A percentile compares a stretch with the other conserved stretches of the same genome.
Conservation (phyloP, 1,140 invertebrate species). For the Drosophila teissieri region DNA sequence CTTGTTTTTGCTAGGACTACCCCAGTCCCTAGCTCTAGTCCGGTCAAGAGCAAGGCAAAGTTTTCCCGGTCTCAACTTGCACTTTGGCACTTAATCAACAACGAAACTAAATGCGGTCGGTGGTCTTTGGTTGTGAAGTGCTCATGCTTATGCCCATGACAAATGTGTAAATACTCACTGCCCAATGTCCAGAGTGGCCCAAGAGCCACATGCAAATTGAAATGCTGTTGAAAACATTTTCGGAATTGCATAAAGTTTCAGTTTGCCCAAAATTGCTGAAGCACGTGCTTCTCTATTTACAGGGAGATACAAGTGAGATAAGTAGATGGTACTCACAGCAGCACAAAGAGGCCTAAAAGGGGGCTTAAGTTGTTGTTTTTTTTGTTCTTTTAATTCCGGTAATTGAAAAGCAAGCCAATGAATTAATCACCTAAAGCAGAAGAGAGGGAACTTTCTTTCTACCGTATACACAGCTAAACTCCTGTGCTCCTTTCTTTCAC, state of each 20-base stretch:
- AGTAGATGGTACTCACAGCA: background rate
- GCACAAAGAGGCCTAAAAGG: background rate
- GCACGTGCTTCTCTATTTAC: constrained; percentile 36
- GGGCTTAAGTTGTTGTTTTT: background rate
- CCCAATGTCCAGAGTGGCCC: constrained; percentile 22
- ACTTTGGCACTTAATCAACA: constrained; percentile 62
- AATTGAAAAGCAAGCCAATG: too few species aligned
- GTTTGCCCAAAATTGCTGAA: constrained; percentile 42
- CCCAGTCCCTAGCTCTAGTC: constrained; percentile 12
- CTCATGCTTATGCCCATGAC: constrained; percentile 37
- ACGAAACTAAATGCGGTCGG: constrained; percentile 67
- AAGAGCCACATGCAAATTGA: constrained; percentile 56
- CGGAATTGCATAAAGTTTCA: constrained; percentile 57
- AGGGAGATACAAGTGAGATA: background rate
- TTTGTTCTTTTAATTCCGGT: too few species aligned
- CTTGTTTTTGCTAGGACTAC: constrained; percentile 28
- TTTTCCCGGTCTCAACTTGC: constrained; percentile 50
- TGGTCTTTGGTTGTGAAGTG: constrained; percentile 26
- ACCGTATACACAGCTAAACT: background rate
- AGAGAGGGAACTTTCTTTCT: background rate
- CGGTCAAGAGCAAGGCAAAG: constrained; percentile 42
- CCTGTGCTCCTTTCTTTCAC: background rate
- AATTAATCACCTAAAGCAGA: too few species aligned
- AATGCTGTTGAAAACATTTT: constrained; percentile 65
- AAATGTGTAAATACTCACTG: constrained; percentile 49